Percentiles rank a stretch among this genome's conserved stretches.
These are phyloP conservation scores for Spinus olivaceus DNA, from an alignment of 2,797 vertebrate species.

Conservation along the genomic window DNA sequence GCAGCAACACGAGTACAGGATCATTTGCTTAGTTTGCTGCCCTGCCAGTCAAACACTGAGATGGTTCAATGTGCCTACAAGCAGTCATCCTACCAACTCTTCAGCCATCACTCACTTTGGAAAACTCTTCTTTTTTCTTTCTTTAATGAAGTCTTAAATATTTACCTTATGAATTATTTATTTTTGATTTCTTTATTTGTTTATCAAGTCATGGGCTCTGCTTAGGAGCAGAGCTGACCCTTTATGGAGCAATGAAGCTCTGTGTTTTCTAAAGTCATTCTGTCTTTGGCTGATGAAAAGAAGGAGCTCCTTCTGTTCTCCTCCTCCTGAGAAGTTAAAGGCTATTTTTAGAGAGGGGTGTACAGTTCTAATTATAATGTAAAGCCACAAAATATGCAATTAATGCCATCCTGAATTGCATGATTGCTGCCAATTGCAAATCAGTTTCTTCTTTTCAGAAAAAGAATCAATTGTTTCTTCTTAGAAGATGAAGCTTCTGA, in stretches of 20 bases:
- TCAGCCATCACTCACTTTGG: neutral
- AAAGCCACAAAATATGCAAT: neutral
- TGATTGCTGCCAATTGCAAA: neutral
- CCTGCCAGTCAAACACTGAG: neutral
- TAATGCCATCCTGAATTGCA: neutral
- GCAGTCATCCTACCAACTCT: neutral
- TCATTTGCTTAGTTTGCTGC: conserved; percentile 8
- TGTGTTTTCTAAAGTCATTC: neutral
- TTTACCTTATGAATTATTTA: neutral
- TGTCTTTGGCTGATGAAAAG: neutral
- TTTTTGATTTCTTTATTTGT: neutral
- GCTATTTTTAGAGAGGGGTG: neutral
- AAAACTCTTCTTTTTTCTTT: neutral
- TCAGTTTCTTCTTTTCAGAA: neutral
- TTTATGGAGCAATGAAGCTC: neutral
- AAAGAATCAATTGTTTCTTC: neutral
- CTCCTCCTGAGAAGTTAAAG: neutral
- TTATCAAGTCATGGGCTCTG: neutral
- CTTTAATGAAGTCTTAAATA: neutral
- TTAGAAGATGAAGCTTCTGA: neutral
- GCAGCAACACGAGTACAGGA: accelerated
- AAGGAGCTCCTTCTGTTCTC: neutral
- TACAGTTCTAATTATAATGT: neutral
- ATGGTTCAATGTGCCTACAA: neutral
- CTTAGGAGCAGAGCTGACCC: neutral